phyloP scores from a whole-genome alignment of 1,140 invertebrate species.

The Bombus ignitus region DNA sequence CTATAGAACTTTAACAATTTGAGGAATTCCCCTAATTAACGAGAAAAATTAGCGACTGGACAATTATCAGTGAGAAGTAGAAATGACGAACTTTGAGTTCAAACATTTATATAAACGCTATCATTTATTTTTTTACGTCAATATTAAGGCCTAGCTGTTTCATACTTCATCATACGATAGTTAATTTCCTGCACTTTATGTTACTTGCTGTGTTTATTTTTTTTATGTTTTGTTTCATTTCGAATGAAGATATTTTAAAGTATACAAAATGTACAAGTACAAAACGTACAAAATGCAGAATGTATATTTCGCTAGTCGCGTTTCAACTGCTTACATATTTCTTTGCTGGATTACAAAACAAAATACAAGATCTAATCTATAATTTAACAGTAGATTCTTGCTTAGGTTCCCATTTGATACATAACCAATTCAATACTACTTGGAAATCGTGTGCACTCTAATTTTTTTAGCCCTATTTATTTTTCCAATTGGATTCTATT shows the following conservation, averaged over 20 bases:
- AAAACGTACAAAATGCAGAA: background rate
- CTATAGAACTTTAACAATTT: background rate
- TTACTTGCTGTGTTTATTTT: background rate
- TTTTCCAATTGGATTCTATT: background rate
- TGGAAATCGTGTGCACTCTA: background rate
- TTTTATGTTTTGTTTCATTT: no score
- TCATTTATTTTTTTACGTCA: background rate
- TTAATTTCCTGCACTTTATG: background rate
- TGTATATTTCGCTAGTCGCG: no score
- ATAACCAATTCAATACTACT: background rate
- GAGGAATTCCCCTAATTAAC: no score
- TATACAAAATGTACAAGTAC: no score
- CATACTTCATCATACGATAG: background rate
- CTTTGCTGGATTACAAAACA: background rate
- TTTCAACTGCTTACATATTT: background rate
- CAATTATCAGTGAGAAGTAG: background rate
- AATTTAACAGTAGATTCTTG: slow-evolving; percentile 9
- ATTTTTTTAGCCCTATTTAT: background rate
- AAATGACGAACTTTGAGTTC: background rate
- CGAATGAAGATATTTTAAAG: no score
- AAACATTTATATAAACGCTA: background rate
- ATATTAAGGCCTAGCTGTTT: background rate
- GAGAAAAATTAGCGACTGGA: fast-evolving
- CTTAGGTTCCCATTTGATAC: no score
- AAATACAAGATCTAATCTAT: background rate